Evolutionary conservation across 2,888 invertebrate species (phyloP), one percentile per base, ranked within the genome.

Genomic region (Harpalus rubripes): DNA sequence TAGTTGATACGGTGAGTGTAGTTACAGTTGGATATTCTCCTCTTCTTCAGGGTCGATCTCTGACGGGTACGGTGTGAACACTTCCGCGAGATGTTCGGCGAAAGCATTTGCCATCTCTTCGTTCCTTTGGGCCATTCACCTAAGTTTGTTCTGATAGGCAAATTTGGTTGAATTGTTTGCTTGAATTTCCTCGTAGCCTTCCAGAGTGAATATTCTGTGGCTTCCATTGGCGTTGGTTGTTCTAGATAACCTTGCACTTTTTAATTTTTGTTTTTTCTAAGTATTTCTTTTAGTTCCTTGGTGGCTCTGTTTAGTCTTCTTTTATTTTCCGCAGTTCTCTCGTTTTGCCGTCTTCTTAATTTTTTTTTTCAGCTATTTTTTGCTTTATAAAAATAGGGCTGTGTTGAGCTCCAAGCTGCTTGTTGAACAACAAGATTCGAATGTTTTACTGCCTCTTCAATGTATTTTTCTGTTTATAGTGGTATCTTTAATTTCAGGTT

Each of bases 281-380:
- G n/a, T n/a, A n/a, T n/a, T n/a, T n/a, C n/a, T n/a, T n/a, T n/a
- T n/a, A n/a, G n/a, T n/a, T n/a, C n/a, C n/a, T n/a, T n/a, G n/a
- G n/a, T n/a, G n/a, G n/a, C n/a, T n/a, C n/a, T n/a, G n/a, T n/a
- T n/a, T n/a, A n/a, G n/a, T n/a, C n/a, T n/a, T n/a, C n/a, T n/a
- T n/a, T n/a, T n/a, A n/a, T n/a, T n/a, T n/a, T n/a, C n/a, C n/a
- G n/a, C n/a, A n/a, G n/a, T n/a, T n/a, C n/a, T n/a, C n/a, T n/a
- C n/a, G n/a, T n/a, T n/a, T n/a, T n/a, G 85, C 86, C 86, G 65
- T 81, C 80, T 86, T 63, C 86, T 41, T 44, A 86, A 81, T 58
- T 63, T 78, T 87, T 85, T 86, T 87, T 87, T 82, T 83, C 85
- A 16, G 59, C 52, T 63, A 87, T 85, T 85, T 85, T 84, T 85